Evolutionary conservation across 1,140 invertebrate species (phyloP).

Genomic region (Aricia agestis): DNA sequence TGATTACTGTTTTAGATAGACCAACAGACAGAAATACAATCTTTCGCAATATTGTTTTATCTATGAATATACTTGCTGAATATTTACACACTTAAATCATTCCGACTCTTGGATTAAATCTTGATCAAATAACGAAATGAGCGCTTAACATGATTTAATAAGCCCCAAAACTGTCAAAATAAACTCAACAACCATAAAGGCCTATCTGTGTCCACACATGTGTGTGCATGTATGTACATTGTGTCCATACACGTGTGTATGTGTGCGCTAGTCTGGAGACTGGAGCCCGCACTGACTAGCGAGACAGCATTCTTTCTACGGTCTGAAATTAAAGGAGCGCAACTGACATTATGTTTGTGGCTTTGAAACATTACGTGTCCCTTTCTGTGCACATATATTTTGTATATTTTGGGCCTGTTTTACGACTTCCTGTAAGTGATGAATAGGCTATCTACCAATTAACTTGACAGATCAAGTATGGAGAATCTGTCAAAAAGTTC

Average conservation of each 20-base stretch:
- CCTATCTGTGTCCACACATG: no score
- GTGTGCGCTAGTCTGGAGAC: neutral
- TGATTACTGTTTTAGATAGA: neutral
- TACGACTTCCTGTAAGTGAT: no score
- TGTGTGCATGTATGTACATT: no score
- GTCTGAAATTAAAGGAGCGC: neutral
- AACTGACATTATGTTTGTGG: neutral
- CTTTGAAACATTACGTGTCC: no score
- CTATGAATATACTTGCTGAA: no score
- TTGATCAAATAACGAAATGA: neutral
- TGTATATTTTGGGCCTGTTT: no score
- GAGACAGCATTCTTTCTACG: neutral
- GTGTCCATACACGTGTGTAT: neutral
- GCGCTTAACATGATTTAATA: neutral
- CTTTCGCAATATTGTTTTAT: no score
- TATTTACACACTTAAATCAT: no score
- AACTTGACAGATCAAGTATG: no score
- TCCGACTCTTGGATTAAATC: neutral
- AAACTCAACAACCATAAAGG: neutral
- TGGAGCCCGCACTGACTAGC: neutral
- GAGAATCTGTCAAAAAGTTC: no score
- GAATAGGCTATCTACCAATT: no score
- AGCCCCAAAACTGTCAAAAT: neutral
- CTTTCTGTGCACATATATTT: no score
- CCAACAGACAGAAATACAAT: neutral